These are phyloP conservation scores for Leiothrix lutea DNA, from an alignment of 2,113 vertebrate genomes.

Conservation along the genomic window DNA sequence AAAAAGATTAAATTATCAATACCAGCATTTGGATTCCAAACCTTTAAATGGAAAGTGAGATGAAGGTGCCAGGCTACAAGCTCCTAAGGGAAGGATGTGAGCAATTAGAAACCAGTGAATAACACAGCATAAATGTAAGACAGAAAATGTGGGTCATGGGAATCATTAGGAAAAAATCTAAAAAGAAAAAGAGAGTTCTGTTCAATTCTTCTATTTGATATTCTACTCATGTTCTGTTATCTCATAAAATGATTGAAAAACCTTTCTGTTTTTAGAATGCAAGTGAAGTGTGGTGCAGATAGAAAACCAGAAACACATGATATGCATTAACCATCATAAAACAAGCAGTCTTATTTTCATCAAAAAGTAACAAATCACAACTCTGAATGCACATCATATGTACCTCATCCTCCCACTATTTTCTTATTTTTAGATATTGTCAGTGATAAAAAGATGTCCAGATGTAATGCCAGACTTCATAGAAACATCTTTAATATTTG, in stretches of 20 bases:
- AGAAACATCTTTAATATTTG: background rate
- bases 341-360: background rate
- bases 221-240: background rate
- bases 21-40: background rate
- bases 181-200: background rate
- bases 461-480: background rate
- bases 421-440: background rate
- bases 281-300: background rate
- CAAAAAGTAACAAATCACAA: background rate
- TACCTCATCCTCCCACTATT: background rate
- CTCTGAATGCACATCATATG: background rate
- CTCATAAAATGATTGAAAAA: background rate
- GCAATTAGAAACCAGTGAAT: background rate
- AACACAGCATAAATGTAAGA: background rate
- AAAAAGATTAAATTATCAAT: background rate
- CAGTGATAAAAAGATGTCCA: background rate
- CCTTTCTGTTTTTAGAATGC: background rate
- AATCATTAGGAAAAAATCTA: background rate
- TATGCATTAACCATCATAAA: background rate
- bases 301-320: background rate
- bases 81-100: background rate
- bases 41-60: background rate
- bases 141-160: background rate
- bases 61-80: background rate
- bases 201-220: background rate